Evolutionary conservation across 2,113 vertebrate species (phyloP), one percentile per base, ranked within the genome.

Genomic region (Astur gentilis): DNA sequence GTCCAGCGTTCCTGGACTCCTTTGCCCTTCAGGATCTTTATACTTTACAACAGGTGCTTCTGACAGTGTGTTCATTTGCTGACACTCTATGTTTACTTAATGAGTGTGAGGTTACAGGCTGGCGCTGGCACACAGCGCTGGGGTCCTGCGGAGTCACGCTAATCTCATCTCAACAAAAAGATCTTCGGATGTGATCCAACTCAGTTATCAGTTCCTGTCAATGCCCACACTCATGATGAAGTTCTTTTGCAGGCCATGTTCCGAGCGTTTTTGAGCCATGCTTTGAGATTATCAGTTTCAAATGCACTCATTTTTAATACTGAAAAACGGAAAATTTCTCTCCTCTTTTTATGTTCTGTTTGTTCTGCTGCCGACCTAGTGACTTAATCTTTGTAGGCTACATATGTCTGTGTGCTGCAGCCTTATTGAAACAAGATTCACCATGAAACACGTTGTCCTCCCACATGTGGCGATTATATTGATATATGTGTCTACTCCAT

Each of bases 181-280:
- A 19, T 15, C 8, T 44, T 73, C 31, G 80, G 54, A 69, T 52
- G 4, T 60, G 29, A 13, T 84, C 52, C 34, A 38, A 0, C 40
- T 77, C 12, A 19, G 19, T 84, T 65, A 7, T 0, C 17, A 32
- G 21, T 52, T 84, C 7, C 31, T 42, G 32, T 49, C 38, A 26
- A n/a, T 72, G 14, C 18, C 19, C 20, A 6, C 1, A 2, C 19
- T 83, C 25, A 18, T 0, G 0, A 9, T 3, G 0, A 54, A 44
- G 14, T 49, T 66, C 4, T 70, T 38, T 38, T 57, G 7, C 19
- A 70, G 23, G 36, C 45, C 32, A 32, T 13, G 12, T 61, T 55
- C 15, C 21, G 9, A 32, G n/a, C 0, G 1, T 16, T 83, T 94
- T 77, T 81, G 49, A 73, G 17, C 19, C 26, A 38, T 4, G 1